phyloP scores from a whole-genome alignment of 2,888 invertebrate species.

The Andrena camellia region DNA sequence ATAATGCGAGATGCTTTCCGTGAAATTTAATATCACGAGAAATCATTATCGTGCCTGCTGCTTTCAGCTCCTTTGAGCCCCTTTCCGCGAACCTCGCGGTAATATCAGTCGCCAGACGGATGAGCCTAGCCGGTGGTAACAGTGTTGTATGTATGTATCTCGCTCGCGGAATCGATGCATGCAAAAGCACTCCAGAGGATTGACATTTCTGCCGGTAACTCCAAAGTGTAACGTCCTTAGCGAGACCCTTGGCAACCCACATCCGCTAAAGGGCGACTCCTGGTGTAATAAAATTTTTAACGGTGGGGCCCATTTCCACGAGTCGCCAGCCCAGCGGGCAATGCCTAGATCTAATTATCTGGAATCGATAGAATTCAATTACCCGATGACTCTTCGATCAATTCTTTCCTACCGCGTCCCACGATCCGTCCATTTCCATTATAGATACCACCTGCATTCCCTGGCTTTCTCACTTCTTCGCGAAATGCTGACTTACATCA shows the following conservation, averaged over 20 bases:
- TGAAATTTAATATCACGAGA: slow-evolving; percentile 1
- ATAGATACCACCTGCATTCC: neutral
- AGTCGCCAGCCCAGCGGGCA: neutral
- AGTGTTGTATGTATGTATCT: neutral
- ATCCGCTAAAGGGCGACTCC: slow-evolving; percentile 48
- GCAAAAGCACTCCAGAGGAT: slow-evolving; percentile 48
- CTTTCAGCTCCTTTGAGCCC: too few relatives aligned
- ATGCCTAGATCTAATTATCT: slow-evolving; percentile 33
- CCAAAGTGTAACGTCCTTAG: slow-evolving; percentile 51
- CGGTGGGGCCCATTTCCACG: neutral
- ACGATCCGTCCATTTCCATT: slow-evolving; percentile 32
- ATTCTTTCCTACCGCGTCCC: neutral
- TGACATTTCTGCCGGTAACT: slow-evolving; percentile 58
- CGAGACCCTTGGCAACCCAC: slow-evolving; percentile 10
- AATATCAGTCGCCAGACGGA: neutral
- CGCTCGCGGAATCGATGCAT: slow-evolving; percentile 42
- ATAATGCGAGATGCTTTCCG: slow-evolving; percentile 2
- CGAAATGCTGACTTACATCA: neutral
- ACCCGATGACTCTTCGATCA: slow-evolving; percentile 37
- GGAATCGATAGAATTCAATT: slow-evolving; percentile 67
- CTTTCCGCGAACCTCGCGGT: neutral
- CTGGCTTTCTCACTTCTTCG: neutral
- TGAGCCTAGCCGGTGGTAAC: neutral
- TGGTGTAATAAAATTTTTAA: slow-evolving; percentile 25
- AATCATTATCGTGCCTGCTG: neutral